These are phyloP conservation scores for Agonopterix heracliana DNA, from an alignment of 2,888 invertebrate species.

Conservation along the genomic window DNA sequence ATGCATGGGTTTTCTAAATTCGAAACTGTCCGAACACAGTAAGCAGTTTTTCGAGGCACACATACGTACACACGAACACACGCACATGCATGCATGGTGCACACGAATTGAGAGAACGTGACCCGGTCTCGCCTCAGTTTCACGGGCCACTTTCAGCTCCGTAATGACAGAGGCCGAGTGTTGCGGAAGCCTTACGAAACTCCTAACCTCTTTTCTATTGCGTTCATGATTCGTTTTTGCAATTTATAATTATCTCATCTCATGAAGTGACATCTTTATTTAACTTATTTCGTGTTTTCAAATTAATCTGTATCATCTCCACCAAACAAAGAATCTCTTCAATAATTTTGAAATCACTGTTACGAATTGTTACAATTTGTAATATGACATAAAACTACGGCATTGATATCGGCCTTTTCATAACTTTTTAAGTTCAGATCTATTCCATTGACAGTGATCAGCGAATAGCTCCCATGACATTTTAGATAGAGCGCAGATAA, in stretches of 20 bases:
- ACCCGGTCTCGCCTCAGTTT: conserved; percentile 55
- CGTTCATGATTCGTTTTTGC: conserved; percentile 21
- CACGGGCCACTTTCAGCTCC: conserved; percentile 54
- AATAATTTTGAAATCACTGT: too few species aligned
- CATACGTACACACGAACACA: too few species aligned
- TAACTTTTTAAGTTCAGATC: conserved; percentile 2
- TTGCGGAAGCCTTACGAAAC: conserved; percentile 27
- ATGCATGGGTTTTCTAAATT: conserved; percentile 26
- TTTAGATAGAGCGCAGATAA: conserved; percentile 18
- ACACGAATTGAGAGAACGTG: conserved; percentile 44
- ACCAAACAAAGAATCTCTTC: too few species aligned
- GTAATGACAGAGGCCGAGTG: conserved; percentile 42
- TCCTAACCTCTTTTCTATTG: conserved; percentile 22
- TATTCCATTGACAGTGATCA: conserved; percentile 10
- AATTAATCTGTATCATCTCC: too few species aligned
- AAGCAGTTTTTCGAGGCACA: background rate
- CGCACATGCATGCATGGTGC: conserved; percentile 17
- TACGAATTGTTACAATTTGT: too few species aligned
- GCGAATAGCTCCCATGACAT: conserved; percentile 20
- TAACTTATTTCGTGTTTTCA: too few species aligned
- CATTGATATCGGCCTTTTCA: conserved; percentile 5
- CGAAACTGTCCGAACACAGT: conserved; percentile 10
- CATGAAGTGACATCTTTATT: too few species aligned
- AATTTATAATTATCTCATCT: conserved; percentile 8
- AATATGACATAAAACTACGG: background rate